Percentiles rank a stretch among this genome's conserved stretches.
Evolutionary conservation across 2,888 invertebrate genomes (phyloP).

Genomic region (Apamea sordens): DNA sequence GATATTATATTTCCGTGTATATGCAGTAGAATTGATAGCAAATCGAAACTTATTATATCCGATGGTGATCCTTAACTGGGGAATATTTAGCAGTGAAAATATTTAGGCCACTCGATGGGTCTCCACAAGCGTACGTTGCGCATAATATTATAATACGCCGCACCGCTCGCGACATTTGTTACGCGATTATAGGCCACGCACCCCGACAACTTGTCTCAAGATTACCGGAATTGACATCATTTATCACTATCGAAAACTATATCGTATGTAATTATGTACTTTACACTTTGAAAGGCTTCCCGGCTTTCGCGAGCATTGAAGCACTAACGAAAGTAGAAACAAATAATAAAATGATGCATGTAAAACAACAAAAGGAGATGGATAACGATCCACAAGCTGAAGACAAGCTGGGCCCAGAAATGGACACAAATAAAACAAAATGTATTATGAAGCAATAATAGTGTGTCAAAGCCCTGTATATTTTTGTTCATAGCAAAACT

Average conservation of each 20-base stretch:
- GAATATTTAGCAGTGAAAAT: not conserved
- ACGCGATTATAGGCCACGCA: conserved; percentile 8
- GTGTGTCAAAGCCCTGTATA: not conserved
- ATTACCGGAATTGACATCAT: conserved; percentile 7
- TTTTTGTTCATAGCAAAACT: not conserved
- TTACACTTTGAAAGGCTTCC: not conserved
- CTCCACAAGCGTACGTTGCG: not conserved
- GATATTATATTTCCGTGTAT: not conserved
- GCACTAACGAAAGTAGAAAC: not conserved
- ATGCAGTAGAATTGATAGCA: not conserved
- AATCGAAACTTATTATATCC: not conserved
- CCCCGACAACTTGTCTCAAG: conserved; percentile 21
- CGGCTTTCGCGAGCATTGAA: not conserved
- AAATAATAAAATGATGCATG: too few relatives aligned
- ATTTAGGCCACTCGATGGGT: not conserved
- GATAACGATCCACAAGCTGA: not conserved
- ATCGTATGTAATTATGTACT: not conserved
- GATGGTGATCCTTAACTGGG: not conserved
- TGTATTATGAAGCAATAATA: not conserved
- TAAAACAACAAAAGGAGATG: not conserved
- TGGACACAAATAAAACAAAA: not conserved
- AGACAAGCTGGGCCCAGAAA: not conserved
- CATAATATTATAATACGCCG: conserved; percentile 4
- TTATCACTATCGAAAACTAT: not conserved
- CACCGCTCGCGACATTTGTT: not conserved